phyloP scores from a whole-genome alignment of 1,140 invertebrate genomes.

The Bathynomus jamesi region DNA sequence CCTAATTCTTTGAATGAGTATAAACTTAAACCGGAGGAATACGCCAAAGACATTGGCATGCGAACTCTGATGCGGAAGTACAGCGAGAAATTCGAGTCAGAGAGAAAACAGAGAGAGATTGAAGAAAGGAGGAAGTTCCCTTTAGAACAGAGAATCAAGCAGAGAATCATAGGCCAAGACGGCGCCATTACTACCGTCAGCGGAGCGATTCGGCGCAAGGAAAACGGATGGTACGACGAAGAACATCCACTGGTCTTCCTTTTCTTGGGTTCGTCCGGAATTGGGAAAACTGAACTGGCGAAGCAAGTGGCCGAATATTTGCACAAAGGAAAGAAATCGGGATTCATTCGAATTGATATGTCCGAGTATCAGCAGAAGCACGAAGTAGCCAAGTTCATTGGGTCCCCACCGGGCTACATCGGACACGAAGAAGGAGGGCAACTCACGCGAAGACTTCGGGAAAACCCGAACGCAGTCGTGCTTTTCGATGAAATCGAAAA shows the following conservation, averaged over 20 bases:
- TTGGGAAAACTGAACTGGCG: constrained; percentile 89
- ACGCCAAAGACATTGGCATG: constrained; percentile 56
- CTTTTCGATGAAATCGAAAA: constrained; percentile 95
- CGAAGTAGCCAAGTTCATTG: constrained; percentile 86
- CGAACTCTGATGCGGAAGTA: constrained; percentile 47
- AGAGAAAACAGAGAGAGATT: constrained; percentile 53
- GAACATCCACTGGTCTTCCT: constrained; percentile 87
- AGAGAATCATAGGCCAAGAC: constrained; percentile 82
- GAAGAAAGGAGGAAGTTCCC: constrained; percentile 80
- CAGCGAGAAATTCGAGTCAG: constrained; percentile 47
- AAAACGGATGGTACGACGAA: constrained; percentile 82
- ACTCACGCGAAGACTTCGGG: constrained; percentile 67
- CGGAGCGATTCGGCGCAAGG: constrained; percentile 74
- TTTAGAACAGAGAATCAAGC: constrained; percentile 73
- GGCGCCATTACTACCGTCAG: constrained; percentile 77
- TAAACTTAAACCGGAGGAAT: constrained; percentile 68
- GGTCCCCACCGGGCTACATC: constrained; percentile 85
- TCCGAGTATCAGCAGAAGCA: constrained; percentile 92
- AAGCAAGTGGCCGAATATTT: constrained; percentile 67
- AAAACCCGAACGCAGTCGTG: constrained; percentile 78
- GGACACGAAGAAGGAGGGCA: constrained; percentile 91
- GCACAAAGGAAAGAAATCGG: constrained; percentile 62
- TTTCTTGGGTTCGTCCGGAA: constrained; percentile 89
- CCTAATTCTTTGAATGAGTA: constrained; percentile 59
- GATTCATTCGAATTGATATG: constrained; percentile 88